Base-by-base conservation (phyloP, 2,888 invertebrate genomes). In the Loripinus fragilis region DNA sequence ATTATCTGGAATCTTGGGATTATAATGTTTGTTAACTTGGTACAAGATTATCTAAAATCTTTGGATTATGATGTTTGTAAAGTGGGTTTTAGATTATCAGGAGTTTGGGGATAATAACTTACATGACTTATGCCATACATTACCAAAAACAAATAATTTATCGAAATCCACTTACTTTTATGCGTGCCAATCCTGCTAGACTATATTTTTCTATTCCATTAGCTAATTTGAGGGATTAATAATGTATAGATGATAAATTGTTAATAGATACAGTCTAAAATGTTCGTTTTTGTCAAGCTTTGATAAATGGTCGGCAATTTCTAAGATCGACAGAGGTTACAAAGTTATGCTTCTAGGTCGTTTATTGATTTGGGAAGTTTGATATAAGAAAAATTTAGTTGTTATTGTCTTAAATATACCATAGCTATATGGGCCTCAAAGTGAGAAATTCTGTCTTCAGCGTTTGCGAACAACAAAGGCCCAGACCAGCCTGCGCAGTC, bases 211-310 rank as follows among this genome's bases (percentile, higher is more conserved):
- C 45, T 20, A 45, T 20, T 45, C 45, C 45, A 45, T 45, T 45
- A 45, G 45, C 45, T 45, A 45, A 20, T 52, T 52, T 8, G 10
- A 25, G 52, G 25, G 52, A 52, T 52, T 52, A 52, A 52, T 52
- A 52, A 52, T 52, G 52, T 52, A 52, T 52, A 52, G 52, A 52
- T 52, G 52, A 52, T 52, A 52, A 52, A 52, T 52, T 52, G 52
- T 25, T 45, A 45, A 45, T 45, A 45, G 45, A 45, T 45, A 45
- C 45, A 45, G 25, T 52, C 25, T n/a, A 52, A 52, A 25, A 52
- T 52, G 52, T 52, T 52, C 23, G 25, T 25, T 52, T 52, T 25
- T 23, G 52, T 52, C 52, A 52, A 52, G 23, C 23, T 25, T 52
- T 52, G 52, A 52, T 52, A 52, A 52, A 52, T 52, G 52, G 12